These are phyloP conservation scores for Charaxes varanes DNA, from an alignment of 1,140 invertebrate genomes.

Conservation along the genomic window DNA sequence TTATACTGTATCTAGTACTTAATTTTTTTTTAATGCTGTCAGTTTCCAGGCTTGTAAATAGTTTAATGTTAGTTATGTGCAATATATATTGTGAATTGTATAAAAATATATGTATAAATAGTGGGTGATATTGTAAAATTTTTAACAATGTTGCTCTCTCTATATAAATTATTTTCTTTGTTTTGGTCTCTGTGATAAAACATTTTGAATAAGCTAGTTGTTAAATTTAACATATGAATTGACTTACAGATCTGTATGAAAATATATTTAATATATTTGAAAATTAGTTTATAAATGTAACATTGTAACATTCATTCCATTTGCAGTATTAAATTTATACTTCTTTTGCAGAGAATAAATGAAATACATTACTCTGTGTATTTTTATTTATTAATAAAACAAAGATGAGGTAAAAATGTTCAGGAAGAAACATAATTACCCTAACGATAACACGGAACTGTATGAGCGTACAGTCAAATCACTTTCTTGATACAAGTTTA, in stretches of 20 bases:
- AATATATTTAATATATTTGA: background rate
- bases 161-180: background rate
- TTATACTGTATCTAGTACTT: slow-evolving; percentile 7
- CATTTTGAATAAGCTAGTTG: too few species aligned
- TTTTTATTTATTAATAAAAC: too few species aligned
- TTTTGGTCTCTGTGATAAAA: slow-evolving; percentile 10
- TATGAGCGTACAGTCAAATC: too few species aligned
- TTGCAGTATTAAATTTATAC: slow-evolving; percentile 17
- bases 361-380: too few species aligned
- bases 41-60: slow-evolving; percentile 15
- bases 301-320: slow-evolving; percentile 15
- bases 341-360: slow-evolving; percentile 17
- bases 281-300: too few species aligned
- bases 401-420: too few species aligned
- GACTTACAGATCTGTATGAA: slow-evolving; percentile 1
- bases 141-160: background rate
- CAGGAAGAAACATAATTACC: too few species aligned
- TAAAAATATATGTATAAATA: background rate
- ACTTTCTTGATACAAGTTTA: too few species aligned
- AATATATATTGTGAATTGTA: slow-evolving; percentile 5
- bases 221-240: background rate
- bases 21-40: slow-evolving; percentile 4
- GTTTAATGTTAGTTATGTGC: slow-evolving; percentile 2
- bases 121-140: too few species aligned
- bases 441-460: too few species aligned